Evolutionary conservation across 64 coral and sea anemone species (phyloP).

Genomic region (Dendronephthya gigantea): DNA sequence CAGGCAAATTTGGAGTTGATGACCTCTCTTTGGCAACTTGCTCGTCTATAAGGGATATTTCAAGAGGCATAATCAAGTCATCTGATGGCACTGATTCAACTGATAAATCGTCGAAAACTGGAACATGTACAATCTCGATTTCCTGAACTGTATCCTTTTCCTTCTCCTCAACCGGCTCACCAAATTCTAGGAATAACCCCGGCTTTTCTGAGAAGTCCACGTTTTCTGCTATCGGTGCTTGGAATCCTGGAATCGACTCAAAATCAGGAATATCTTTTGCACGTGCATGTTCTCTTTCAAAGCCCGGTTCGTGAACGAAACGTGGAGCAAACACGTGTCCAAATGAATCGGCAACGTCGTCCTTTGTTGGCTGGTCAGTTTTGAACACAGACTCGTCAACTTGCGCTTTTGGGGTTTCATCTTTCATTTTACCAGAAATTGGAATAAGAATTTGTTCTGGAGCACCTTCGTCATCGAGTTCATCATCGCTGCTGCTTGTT

Average conservation of each 20-base stretch:
- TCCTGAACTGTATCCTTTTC: background rate
- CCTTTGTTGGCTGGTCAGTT: background rate
- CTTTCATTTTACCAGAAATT: background rate
- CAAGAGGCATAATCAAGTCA: background rate
- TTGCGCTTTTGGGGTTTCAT: background rate
- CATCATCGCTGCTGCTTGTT: background rate
- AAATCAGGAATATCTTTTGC: background rate
- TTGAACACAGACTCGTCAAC: background rate
- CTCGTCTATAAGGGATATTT: background rate
- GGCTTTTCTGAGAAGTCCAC: background rate
- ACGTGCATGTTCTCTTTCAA: background rate
- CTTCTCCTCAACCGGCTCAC: background rate
- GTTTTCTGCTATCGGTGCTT: background rate
- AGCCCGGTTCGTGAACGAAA: background rate
- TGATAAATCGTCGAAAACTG: background rate
- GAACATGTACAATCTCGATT: background rate
- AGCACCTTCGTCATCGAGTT: background rate
- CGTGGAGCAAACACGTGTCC: background rate
- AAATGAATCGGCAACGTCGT: background rate
- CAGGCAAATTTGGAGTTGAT: background rate
- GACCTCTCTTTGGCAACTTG: background rate
- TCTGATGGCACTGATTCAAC: background rate
- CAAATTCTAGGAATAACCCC: background rate
- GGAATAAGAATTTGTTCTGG: background rate
- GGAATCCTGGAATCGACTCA: background rate